A percentile compares a stretch with the other conserved stretches of the same genome.
These are phyloP conservation scores for Dicaeum eximium DNA, from an alignment of 2,113 vertebrate genomes.

Conservation along the genomic window DNA sequence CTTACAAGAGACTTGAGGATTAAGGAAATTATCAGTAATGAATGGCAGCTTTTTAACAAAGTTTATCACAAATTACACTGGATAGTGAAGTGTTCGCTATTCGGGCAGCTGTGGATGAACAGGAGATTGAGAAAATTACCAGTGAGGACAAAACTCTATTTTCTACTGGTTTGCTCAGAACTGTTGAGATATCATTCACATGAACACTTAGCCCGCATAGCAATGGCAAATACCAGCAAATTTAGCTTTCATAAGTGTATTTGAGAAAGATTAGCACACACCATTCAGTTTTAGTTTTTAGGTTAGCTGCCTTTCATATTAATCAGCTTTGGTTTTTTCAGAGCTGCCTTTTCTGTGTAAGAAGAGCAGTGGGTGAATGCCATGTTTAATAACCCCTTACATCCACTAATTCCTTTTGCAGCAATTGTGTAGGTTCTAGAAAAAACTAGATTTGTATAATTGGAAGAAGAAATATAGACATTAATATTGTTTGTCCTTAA, in stretches of 20 bases:
- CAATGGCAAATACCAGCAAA: conserved; percentile 40
- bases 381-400: conserved; percentile 61
- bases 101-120: background rate
- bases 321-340: conserved; percentile 63
- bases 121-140: background rate
- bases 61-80: conserved; percentile 30
- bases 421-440: conserved; percentile 64
- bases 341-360: conserved; percentile 65
- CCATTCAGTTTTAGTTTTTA: conserved; percentile 62
- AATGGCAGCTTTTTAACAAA: background rate
- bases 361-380: conserved; percentile 59
- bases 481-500: background rate
- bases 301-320: conserved; percentile 69
- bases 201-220: conserved; percentile 4
- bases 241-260: conserved; percentile 61
- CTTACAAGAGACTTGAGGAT: conserved; percentile 3
- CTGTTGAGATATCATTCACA: background rate
- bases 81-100: background rate
- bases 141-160: background rate
- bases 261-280: conserved; percentile 54
- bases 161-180: background rate
- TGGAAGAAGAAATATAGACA: background rate
- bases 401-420: conserved; percentile 64
- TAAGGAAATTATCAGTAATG: conserved; percentile 1
- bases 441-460: background rate